phyloP scores from a whole-genome alignment of 2,113 vertebrate species.

The Columba janthina region DNA sequence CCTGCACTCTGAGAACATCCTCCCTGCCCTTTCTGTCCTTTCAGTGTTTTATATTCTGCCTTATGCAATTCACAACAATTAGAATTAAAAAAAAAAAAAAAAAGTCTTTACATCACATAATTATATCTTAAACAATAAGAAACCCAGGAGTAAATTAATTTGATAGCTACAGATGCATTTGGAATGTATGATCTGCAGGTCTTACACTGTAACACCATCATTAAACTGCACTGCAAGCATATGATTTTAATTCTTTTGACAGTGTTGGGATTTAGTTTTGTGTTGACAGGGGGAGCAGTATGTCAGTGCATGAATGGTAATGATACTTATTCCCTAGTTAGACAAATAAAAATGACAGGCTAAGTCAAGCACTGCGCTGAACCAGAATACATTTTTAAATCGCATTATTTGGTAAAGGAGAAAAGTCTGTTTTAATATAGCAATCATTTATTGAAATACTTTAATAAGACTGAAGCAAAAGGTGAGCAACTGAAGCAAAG shows the following conservation, averaged over 20 bases:
- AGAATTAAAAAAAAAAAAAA: background rate
- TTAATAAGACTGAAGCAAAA: background rate
- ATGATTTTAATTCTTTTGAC: slow-evolving; percentile 25
- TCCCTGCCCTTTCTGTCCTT: background rate
- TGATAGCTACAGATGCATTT: slow-evolving; percentile 4
- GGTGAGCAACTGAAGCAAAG: background rate
- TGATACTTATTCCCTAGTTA: slow-evolving; percentile 42
- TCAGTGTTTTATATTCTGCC: background rate
- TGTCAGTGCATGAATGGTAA: slow-evolving; percentile 24
- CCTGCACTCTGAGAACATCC: background rate
- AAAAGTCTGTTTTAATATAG: background rate
- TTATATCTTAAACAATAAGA: slow-evolving; percentile 42
- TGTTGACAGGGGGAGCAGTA: slow-evolving; percentile 23
- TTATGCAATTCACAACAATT: slow-evolving; percentile 28
- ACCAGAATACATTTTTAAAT: background rate
- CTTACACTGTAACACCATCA: background rate
- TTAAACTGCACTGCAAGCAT: background rate
- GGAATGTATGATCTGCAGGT: background rate
- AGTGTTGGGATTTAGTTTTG: slow-evolving; percentile 13
- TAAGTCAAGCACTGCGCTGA: background rate
- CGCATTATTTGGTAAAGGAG: background rate
- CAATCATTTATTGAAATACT: background rate
- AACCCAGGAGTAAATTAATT: slow-evolving; percentile 56
- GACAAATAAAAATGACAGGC: slow-evolving; percentile 39
- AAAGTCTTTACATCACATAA: slow-evolving; percentile 10